Conservation (phyloP, 2,797 vertebrate species). For the Arnoldichthys spilopterus region DNA sequence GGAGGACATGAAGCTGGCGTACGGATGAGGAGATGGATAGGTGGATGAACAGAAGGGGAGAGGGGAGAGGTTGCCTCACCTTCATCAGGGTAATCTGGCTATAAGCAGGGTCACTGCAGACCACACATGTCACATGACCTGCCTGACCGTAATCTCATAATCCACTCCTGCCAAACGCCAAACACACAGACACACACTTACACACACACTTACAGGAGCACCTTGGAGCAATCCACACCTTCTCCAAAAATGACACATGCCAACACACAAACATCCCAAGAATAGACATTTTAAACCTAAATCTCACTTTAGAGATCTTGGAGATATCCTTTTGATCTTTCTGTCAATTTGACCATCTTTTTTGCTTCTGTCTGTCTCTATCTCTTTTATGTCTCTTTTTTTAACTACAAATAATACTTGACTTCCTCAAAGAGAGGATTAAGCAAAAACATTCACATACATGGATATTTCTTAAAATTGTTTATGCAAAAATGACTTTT, state of each 20-base stretch:
- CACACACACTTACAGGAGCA: neutral
- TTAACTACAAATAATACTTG: no score
- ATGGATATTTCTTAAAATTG: no score
- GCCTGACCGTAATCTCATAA: conserved; percentile 76
- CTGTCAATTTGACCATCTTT: neutral
- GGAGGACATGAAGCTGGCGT: conserved; percentile 45
- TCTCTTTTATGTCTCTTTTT: no score
- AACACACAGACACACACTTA: conserved; percentile 22
- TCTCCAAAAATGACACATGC: neutral
- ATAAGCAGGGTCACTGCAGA: conserved; percentile 77
- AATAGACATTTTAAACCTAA: neutral
- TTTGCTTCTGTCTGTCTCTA: no score
- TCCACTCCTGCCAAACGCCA: conserved; percentile 63
- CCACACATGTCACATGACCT: conserved; percentile 76
- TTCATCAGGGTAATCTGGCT: conserved; percentile 75
- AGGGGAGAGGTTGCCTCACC: conserved; percentile 62
- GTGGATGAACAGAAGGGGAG: conserved; percentile 52
- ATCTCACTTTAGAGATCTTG: neutral
- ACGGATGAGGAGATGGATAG: conserved; percentile 45
- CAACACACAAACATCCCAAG: neutral
- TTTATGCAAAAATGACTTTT: no score
- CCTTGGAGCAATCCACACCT: neutral
- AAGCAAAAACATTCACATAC: no score
- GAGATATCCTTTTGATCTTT: neutral
- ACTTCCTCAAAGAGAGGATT: no score